Base-by-base conservation (phyloP, 2,113 vertebrate genomes). In the Protomyctophum bolini region DNA sequence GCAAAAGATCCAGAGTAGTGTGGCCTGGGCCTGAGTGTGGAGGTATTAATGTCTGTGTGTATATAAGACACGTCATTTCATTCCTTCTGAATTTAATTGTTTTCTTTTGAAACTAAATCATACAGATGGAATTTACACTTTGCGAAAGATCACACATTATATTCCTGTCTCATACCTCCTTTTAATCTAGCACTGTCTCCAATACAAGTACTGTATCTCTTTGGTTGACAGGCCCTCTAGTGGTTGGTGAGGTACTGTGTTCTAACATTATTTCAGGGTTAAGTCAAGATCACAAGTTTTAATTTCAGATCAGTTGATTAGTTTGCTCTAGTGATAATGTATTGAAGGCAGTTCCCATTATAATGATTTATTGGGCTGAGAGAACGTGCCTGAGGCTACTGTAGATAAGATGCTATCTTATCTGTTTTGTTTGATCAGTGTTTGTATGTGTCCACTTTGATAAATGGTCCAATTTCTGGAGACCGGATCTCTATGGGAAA, bases 141-240 rank as follows among this genome's bases (percentile, higher is more conserved):
- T 29, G 21, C 21, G 21, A 21, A 21, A 21, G 21, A 21, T 21
- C 21, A 21, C 21, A 21, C 21, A 21, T 21, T 21, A 66, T 57
- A 15, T 50, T 47, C 14, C 54, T 12, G 54, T 66, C 28, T 51
- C 8, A 28, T 12, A 55, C 54, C 29, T 11, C 55, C 57, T 15
- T 21, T 12, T 12, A 8, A 21, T 12, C 11, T 55, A 10, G 7
- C 33, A 41, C 28, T 63, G 14, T 21, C 21, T 21, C 21, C 21
- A 21, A 12, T 54, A 54, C 5, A 54, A n/a, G 11, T 54, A 21
- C 60, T 52, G 21, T n/a, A 60, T 62, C n/a, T 10, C 50, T 59
- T 29, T 70, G 54, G 66, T 58, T 76, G 68, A 55, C 47, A 4
- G 2, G 72, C 82, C 86, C 82, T 78, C 75, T 84, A 67, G 76